phyloP scores from a whole-genome alignment of 1,140 invertebrate species.

The Drosophila lacertosa region DNA sequence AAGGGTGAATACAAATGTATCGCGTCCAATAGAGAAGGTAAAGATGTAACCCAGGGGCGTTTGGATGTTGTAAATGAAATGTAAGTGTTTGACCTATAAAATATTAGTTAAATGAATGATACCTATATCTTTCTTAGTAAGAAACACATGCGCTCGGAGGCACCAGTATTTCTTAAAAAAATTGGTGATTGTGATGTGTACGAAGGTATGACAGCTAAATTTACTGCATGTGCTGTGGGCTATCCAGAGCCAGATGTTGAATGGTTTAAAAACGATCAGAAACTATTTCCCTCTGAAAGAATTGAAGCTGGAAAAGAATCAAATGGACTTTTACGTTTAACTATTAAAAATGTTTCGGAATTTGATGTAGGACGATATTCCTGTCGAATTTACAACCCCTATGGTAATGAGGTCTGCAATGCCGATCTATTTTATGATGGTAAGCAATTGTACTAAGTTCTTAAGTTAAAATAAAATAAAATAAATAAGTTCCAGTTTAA shows the following conservation, averaged over 20 bases:
- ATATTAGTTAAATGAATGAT: not conserved
- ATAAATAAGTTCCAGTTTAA: no score
- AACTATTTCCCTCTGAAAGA: conserved; percentile 91
- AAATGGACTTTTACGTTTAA: conserved; percentile 89
- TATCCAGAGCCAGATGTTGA: conserved; percentile 93
- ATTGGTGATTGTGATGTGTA: conserved; percentile 95
- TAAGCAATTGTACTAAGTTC: conserved; percentile 84
- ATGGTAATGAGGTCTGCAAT: conserved; percentile 92
- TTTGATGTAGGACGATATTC: conserved; percentile 93
- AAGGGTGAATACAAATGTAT: conserved; percentile 91
- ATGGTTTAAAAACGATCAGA: conserved; percentile 91
- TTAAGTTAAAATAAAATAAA: no score
- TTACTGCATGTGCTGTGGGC: conserved; percentile 94
- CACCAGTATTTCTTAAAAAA: conserved; percentile 94
- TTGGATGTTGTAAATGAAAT: conserved; percentile 92
- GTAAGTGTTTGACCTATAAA: conserved; percentile 85
- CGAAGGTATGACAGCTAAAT: conserved; percentile 94
- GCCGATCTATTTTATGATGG: conserved; percentile 93
- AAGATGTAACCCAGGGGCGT: conserved; percentile 89
- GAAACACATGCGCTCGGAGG: conserved; percentile 90
- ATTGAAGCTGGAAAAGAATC: conserved; percentile 92
- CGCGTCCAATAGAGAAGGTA: conserved; percentile 92
- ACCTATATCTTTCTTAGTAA: conserved; percentile 77
- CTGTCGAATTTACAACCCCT: conserved; percentile 91
- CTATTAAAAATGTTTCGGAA: conserved; percentile 89